Evolutionary conservation across 2,113 vertebrate species (phyloP).

Genomic region (Lepidothrix coronata): DNA sequence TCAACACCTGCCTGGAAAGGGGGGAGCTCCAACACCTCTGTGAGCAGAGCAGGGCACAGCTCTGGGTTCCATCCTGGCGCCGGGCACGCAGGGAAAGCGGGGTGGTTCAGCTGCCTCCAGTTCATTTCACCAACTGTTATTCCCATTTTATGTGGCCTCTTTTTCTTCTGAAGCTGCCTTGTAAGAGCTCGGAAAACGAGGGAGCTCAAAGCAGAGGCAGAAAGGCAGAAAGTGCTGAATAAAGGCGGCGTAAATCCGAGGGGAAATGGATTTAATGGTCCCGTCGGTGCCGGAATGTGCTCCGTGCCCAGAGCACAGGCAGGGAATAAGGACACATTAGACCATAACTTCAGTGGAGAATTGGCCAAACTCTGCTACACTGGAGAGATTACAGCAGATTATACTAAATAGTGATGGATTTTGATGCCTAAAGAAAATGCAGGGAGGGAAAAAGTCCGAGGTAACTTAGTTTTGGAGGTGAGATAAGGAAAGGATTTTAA

Average conservation of each 20-base stretch:
- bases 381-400: background rate
- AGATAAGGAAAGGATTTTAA: too few relatives aligned
- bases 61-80: background rate
- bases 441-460: too few relatives aligned
- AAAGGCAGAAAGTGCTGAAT: background rate
- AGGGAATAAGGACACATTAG: background rate
- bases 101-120: rapidly evolving
- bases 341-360: background rate
- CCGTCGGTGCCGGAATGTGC: rapidly evolving
- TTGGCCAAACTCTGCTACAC: background rate
- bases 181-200: background rate
- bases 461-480: too few relatives aligned
- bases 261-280: background rate
- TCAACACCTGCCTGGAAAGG: background rate
- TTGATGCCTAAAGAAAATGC: too few relatives aligned
- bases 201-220: background rate
- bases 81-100: background rate
- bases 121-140: background rate
- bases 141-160: background rate
- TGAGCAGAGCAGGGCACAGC: rapidly evolving
- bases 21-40: rapidly evolving
- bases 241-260: rapidly evolving
- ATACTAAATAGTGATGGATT: background rate
- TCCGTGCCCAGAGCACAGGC: background rate
- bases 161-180: background rate